phyloP scores from a whole-genome alignment of 2,113 vertebrate genomes.

The Octodon degus region DNA sequence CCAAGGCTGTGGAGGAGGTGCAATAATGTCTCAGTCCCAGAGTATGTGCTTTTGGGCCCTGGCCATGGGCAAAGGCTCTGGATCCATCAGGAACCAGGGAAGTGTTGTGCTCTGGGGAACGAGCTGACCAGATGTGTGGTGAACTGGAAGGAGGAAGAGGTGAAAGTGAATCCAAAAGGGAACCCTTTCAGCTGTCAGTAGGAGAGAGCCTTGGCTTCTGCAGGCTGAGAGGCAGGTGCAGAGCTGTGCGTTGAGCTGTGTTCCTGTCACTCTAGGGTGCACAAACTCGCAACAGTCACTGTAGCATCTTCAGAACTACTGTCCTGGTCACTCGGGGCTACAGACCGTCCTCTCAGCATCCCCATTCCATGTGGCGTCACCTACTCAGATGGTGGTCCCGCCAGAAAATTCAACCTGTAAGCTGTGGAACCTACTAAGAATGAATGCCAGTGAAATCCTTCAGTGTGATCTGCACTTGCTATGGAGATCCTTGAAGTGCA shows the following conservation, averaged over 20 bases:
- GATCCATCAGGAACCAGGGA: not conserved
- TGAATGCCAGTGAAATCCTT: not conserved
- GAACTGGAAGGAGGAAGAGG: not conserved
- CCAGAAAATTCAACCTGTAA: not conserved
- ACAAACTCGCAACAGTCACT: not conserved
- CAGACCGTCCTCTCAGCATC: not conserved
- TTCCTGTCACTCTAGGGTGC: not conserved
- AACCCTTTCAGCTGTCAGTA: not conserved
- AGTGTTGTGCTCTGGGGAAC: not conserved
- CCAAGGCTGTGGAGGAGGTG: too few species aligned
- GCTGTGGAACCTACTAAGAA: not conserved
- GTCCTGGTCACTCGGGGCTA: not conserved
- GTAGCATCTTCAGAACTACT: not conserved
- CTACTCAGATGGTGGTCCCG: not conserved
- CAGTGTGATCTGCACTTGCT: not conserved
- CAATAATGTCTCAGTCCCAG: too few species aligned
- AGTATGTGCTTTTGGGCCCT: not conserved
- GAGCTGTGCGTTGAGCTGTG: not conserved
- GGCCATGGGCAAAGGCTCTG: accelerated
- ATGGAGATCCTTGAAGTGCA: not conserved
- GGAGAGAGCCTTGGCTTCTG: not conserved
- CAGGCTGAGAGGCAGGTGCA: not conserved
- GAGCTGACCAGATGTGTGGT: not conserved
- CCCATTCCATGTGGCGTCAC: not conserved
- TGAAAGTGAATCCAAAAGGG: too few species aligned